phyloP scores from a whole-genome alignment of 2,888 invertebrate species.

The Leptinotarsa haldemani region DNA sequence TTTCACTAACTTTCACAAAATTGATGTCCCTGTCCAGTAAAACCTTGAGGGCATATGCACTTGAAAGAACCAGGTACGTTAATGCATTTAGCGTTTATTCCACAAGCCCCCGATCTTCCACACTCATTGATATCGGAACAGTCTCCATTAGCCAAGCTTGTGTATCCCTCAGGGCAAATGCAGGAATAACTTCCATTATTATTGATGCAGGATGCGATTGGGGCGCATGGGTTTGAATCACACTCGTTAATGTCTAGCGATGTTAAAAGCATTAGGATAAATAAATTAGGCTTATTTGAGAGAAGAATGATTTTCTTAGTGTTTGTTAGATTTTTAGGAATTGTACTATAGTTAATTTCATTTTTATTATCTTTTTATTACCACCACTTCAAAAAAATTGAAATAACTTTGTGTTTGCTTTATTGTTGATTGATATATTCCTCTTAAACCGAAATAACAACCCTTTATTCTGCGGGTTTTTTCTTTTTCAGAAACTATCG shows the following conservation, averaged over 20 bases:
- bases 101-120: constrained; percentile 75
- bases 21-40: constrained; percentile 79
- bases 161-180: constrained; percentile 78
- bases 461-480: too few species aligned
- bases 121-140: constrained; percentile 84
- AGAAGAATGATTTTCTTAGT: constrained; percentile 12
- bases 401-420: too few species aligned
- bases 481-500: too few species aligned
- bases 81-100: constrained; percentile 82
- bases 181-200: constrained; percentile 81
- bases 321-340: constrained; percentile 24
- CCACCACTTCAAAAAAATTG: too few species aligned
- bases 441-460: too few species aligned
- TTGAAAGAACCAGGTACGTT: constrained; percentile 85
- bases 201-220: constrained; percentile 80
- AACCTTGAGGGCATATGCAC: constrained; percentile 81
- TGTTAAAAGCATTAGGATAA: constrained; percentile 41
- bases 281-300: not conserved
- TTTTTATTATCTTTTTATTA: too few species aligned
- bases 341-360: not conserved
- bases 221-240: constrained; percentile 75
- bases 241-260: constrained; percentile 80
- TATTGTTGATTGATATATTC: too few species aligned
- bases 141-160: constrained; percentile 69
- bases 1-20: constrained; percentile 80